Percentiles rank a stretch among this genome's conserved stretches.
Conservation (phyloP, 2,797 vertebrate species). For the Chromobotia macracanthus region DNA sequence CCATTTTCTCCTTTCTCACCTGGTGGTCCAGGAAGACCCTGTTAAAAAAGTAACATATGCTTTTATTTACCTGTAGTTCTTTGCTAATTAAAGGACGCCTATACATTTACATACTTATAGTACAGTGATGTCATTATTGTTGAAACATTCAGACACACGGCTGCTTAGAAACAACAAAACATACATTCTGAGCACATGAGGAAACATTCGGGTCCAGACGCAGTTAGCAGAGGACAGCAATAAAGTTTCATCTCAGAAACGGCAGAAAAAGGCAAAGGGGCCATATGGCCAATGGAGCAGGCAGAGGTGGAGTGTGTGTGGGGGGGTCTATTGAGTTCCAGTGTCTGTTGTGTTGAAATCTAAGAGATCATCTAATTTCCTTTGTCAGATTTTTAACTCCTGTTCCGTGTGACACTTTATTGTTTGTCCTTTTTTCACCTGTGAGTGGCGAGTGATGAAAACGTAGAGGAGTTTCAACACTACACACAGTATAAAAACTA, state of each 20-base stretch:
- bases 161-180: slow-evolving; percentile 10
- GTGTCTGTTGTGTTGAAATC: slow-evolving; percentile 20
- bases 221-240: slow-evolving; percentile 43
- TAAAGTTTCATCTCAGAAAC: slow-evolving; percentile 24
- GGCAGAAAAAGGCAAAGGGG: slow-evolving; percentile 7
- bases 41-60: slow-evolving; percentile 22
- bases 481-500: slow-evolving; percentile 31
- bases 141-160: not conserved
- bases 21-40: slow-evolving; percentile 96
- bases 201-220: slow-evolving; percentile 15
- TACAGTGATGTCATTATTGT: not conserved
- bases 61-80: not conserved
- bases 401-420: slow-evolving; percentile 1
- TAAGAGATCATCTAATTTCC: slow-evolving; percentile 23
- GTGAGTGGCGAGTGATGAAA: not conserved
- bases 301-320: slow-evolving; percentile 5
- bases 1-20: slow-evolving; percentile 99
- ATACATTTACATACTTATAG: not conserved
- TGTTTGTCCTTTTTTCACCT: slow-evolving; percentile 17
- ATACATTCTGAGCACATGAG: slow-evolving; percentile 8
- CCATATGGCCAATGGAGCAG: slow-evolving; percentile 20
- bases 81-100: not conserved
- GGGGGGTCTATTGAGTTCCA: slow-evolving; percentile 3
- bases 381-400: slow-evolving; percentile 29
- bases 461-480: slow-evolving; percentile 1